phyloP scores from a whole-genome alignment of 2,113 vertebrate species.

The Coptodon rendalli region DNA sequence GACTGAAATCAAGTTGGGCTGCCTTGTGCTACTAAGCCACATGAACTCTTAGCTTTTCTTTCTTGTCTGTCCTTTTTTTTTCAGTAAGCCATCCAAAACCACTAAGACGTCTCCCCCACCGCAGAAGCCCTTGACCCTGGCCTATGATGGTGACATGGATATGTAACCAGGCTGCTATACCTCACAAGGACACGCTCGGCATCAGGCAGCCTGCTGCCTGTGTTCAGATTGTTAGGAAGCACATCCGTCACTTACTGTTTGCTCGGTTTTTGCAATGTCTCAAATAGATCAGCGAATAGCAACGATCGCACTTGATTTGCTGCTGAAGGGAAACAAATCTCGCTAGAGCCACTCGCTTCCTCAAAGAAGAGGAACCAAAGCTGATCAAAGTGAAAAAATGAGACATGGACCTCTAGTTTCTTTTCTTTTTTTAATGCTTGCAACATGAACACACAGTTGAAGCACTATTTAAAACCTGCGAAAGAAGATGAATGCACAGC shows the following conservation, averaged over 20 bases:
- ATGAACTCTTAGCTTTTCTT: background rate
- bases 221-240: background rate
- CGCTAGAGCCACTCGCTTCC: background rate
- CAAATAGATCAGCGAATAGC: background rate
- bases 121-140: constrained; percentile 93
- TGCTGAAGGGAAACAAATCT: background rate
- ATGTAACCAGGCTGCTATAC: constrained; percentile 77
- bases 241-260: background rate
- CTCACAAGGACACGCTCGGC: constrained; percentile 1
- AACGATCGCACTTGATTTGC: background rate
- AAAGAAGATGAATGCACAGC: background rate
- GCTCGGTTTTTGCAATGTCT: background rate
- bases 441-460: constrained; percentile 6
- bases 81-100: constrained; percentile 82
- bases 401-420: constrained; percentile 15
- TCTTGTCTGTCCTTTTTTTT: constrained; percentile 29
- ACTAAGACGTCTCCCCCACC: constrained; percentile 81
- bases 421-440: constrained; percentile 16
- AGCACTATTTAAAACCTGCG: background rate
- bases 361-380: background rate
- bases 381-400: background rate
- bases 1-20: constrained; percentile 8
- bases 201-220: background rate
- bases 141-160: constrained; percentile 92
- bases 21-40: constrained; percentile 5